Conservation (phyloP, 2,888 invertebrate species). For the Drosophila affinis region DNA sequence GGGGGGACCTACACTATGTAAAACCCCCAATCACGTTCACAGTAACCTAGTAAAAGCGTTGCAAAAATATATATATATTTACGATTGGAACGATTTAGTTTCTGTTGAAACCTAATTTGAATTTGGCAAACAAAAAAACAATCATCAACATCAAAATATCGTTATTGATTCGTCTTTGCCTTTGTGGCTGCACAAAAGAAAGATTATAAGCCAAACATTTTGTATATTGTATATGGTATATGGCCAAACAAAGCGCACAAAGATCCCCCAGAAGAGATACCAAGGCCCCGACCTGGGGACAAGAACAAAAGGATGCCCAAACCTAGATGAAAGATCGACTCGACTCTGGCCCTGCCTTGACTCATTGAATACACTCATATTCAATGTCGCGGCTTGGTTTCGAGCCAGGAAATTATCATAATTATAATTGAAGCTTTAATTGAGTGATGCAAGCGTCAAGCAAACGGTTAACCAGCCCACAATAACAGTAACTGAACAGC, state of each 20-base stretch:
- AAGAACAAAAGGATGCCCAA: conserved; percentile 47
- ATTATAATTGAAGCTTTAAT: conserved; percentile 53
- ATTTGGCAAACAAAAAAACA: conserved; percentile 46
- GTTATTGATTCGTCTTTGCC: conserved; percentile 33
- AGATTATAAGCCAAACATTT: conserved; percentile 17
- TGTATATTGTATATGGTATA: background rate
- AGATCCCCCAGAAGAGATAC: conserved; percentile 13
- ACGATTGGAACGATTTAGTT: conserved; percentile 28
- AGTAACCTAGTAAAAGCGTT: conserved; percentile 14
- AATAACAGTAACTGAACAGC: conserved; percentile 40
- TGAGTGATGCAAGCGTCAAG: conserved; percentile 64
- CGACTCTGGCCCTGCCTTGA: conserved; percentile 30
- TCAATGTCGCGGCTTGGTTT: conserved; percentile 32
- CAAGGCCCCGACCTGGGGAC: conserved; percentile 22
- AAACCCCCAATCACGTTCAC: conserved; percentile 35
- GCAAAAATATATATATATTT: conserved; percentile 7
- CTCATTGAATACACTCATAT: conserved; percentile 7
- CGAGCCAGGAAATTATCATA: conserved; percentile 25
- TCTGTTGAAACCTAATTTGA: conserved; percentile 52
- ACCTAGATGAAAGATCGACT: conserved; percentile 4
- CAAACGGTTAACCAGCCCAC: conserved; percentile 56
- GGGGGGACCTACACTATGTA: conserved; percentile 6
- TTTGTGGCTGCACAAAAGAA: conserved; percentile 35
- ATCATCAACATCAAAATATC: conserved; percentile 12
- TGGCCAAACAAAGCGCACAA: conserved; percentile 21